phyloP scores from a whole-genome alignment of 2,888 invertebrate species.

The Cyclophora albipunctata region DNA sequence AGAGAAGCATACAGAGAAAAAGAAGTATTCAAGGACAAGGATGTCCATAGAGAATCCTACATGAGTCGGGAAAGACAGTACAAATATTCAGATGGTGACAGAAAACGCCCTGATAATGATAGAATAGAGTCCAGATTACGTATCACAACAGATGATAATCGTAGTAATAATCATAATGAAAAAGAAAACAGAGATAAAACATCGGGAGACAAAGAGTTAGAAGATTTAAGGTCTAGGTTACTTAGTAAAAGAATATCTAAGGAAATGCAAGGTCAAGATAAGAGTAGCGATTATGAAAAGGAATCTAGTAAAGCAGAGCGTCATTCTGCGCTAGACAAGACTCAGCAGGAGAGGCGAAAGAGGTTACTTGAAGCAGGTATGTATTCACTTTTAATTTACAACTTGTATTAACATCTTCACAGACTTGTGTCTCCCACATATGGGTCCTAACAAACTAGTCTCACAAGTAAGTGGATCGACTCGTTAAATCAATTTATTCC shows the following conservation, averaged over 20 bases:
- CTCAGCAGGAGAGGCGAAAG: constrained; percentile 77
- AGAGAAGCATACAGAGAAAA: constrained; percentile 53
- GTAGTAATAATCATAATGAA: constrained; percentile 54
- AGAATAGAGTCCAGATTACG: constrained; percentile 60
- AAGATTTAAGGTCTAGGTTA: constrained; percentile 84
- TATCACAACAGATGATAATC: constrained; percentile 53
- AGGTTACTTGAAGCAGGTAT: constrained; percentile 81
- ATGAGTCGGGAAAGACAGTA: constrained; percentile 51
- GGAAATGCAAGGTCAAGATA: constrained; percentile 74
- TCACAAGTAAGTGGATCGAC: too few species aligned
- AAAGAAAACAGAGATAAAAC: constrained; percentile 67
- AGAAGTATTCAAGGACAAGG: constrained; percentile 50
- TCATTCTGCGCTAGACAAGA: constrained; percentile 60
- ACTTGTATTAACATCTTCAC: neutral
- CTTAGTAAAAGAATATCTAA: constrained; percentile 82
- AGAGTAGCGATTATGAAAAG: constrained; percentile 64
- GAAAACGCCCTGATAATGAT: constrained; percentile 52
- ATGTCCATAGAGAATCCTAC: constrained; percentile 51
- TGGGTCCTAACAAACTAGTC: neutral
- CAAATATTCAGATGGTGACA: constrained; percentile 53
- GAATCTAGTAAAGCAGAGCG: constrained; percentile 50
- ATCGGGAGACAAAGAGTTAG: constrained; percentile 78
- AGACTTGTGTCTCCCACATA: too few species aligned
- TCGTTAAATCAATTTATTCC: too few species aligned
- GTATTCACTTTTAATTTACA: constrained; percentile 5